Evolutionary conservation across 2,113 vertebrate genomes (phyloP), one percentile per base, ranked within the genome.

Genomic region (Micronycteris hirsuta): DNA sequence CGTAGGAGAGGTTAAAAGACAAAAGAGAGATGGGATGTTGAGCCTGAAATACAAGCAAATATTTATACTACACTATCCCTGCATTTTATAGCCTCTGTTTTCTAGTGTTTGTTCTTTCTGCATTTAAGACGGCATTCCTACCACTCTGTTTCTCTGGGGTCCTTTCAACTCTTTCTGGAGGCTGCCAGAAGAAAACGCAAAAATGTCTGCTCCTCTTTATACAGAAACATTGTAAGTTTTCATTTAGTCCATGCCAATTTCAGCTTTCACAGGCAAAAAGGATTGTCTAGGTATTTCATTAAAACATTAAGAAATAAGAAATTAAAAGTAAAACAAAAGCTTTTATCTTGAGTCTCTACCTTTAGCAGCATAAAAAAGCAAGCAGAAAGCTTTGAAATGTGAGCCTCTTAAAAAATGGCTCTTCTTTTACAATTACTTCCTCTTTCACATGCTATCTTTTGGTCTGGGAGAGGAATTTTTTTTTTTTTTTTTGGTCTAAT

Each of bases 231-330:
- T n/a, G n/a, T 26, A 67, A 38, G 31, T 8, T 91, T 87, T 88
- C 41, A 54, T 87, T 88, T 41, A 47, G 52, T 43, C 8, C 26
- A 38, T 28, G 20, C 2, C 45, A 54, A 56, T 24, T 90, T 74
- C 14, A 54, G 84, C n/a, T 71, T 97, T 92, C 26, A 92, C 36
- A 92, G 81, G 7, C n/a, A 56, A 56, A 96, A 84, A 84, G 11
- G 14, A 81, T 63, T n/a, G 31, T 89, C 16, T 70, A 77, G 3
- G 45, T 71, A 68, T 88, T 88, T 95, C 65, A 24, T 47, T 41
- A 88, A 76, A 76, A 84, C 58, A 67, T 7, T 78, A 36, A 52
- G 20, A 70, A 70, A 47, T 47, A 47, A 70, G 19, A 52, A 82
- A 43, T 82, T 56, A 38, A 45, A 81, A 67, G 71, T 45, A 77